Evolutionary conservation across 2,888 invertebrate species (phyloP).

Genomic region (Eucera pruinosa): DNA sequence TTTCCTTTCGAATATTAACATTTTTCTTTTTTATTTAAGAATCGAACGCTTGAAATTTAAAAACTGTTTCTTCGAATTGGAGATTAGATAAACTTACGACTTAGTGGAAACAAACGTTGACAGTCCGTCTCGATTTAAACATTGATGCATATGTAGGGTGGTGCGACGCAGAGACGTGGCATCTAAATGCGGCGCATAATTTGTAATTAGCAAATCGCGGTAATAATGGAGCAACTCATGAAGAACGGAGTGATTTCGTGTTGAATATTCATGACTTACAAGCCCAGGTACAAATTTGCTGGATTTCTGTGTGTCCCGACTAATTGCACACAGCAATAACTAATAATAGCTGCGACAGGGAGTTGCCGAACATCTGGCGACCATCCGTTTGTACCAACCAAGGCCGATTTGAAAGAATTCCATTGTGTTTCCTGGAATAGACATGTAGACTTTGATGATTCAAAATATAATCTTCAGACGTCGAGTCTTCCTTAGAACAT

Average conservation of each 20-base stretch:
- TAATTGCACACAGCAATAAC: slow-evolving; percentile 43
- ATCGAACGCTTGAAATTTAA: no score
- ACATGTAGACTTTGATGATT: no score
- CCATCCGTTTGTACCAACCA: slow-evolving; percentile 38
- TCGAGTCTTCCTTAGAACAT: no score
- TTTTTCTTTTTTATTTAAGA: no score
- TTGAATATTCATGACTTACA: slow-evolving; percentile 40
- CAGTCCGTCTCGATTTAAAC: background rate
- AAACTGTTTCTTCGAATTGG: no score
- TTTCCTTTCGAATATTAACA: no score
- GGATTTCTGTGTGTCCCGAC: slow-evolving; percentile 31
- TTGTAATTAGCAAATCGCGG: slow-evolving; percentile 34
- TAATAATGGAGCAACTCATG: slow-evolving; percentile 32
- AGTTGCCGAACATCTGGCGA: slow-evolving; percentile 38
- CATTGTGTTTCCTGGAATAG: slow-evolving; percentile 16
- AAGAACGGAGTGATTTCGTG: slow-evolving; percentile 40
- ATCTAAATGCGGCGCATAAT: slow-evolving; percentile 18
- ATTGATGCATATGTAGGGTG: background rate
- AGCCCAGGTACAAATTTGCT: slow-evolving; percentile 34
- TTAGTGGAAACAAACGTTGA: no score
- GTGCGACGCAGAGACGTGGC: background rate
- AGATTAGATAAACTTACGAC: no score
- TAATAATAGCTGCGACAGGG: slow-evolving; percentile 43
- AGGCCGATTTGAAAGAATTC: slow-evolving; percentile 35
- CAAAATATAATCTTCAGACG: background rate